A percentile compares a stretch with the other conserved stretches of the same genome.
These are phyloP conservation scores for Cataglyphis altisquamis DNA, from an alignment of 2,888 invertebrate genomes.

Conservation along the genomic window DNA sequence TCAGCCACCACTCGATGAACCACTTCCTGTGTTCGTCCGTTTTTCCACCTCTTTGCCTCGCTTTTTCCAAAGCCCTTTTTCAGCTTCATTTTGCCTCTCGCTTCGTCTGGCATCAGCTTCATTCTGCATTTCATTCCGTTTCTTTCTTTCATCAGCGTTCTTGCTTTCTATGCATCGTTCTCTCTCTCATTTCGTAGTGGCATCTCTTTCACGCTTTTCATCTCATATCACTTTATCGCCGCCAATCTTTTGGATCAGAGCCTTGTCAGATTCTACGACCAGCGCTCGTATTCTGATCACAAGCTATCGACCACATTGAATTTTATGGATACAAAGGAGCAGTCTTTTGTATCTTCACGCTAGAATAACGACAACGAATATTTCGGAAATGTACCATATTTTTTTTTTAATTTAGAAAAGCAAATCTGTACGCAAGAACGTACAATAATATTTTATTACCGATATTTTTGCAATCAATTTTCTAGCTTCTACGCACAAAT, in stretches of 20 bases:
- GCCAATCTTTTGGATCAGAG: conserved; percentile 24
- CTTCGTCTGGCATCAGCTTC: conserved; percentile 32
- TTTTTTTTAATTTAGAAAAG: not conserved
- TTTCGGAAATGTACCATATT: not conserved
- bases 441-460: not conserved
- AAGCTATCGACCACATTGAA: conserved; percentile 65
- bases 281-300: conserved; percentile 72
- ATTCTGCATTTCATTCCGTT: conserved; percentile 39
- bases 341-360: not conserved
- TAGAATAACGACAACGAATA: conserved; percentile 16
- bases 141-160: not conserved
- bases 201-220: not conserved
- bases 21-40: conserved; percentile 20
- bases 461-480: not conserved
- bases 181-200: conserved; percentile 20
- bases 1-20: conserved; percentile 70
- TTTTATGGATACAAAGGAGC: conserved; percentile 64
- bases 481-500: not conserved
- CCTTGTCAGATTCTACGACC: conserved; percentile 45
- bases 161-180: conserved; percentile 2
- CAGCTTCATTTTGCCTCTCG: conserved; percentile 9
- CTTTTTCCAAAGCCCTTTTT: conserved; percentile 23
- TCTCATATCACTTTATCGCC: conserved; percentile 22
- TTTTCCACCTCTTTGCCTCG: conserved; percentile 33
- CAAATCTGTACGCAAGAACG: not conserved